A percentile compares a stretch with the other conserved stretches of the same genome.
phyloP scores from a whole-genome alignment of 2,113 vertebrate genomes.

The Spilogale gracilis region DNA sequence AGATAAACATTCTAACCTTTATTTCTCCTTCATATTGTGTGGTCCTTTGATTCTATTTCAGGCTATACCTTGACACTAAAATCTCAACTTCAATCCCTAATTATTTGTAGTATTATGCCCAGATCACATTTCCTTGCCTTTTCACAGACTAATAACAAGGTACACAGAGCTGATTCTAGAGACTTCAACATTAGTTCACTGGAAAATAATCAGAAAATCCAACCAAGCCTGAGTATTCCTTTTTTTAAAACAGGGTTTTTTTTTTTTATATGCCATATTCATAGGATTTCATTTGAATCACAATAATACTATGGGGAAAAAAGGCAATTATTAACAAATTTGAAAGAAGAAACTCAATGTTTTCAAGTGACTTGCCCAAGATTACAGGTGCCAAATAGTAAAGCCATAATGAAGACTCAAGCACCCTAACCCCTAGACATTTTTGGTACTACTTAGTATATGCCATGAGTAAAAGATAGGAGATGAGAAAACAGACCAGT shows the following conservation, averaged over 20 bases:
- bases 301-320: neutral
- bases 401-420: conserved; percentile 4
- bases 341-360: conserved; percentile 39
- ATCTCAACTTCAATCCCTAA: conserved; percentile 41
- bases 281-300: conserved; percentile 55
- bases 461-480: conserved; percentile 4
- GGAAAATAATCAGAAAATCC: conserved; percentile 47
- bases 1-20: conserved; percentile 44
- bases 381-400: conserved; percentile 11
- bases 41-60: neutral
- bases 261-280: neutral
- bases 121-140: neutral
- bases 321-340: conserved; percentile 26
- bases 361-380: neutral
- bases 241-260: neutral
- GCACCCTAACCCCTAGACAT: neutral
- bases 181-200: conserved; percentile 31
- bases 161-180: conserved; percentile 45
- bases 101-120: neutral
- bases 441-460: neutral
- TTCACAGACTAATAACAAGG: conserved; percentile 36
- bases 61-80: conserved; percentile 21
- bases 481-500: conserved; percentile 9
- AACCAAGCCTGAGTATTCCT: conserved; percentile 37
- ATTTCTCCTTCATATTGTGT: conserved; percentile 41